Conservation (phyloP, 2,113 vertebrate species). For the Morone chrysops region DNA sequence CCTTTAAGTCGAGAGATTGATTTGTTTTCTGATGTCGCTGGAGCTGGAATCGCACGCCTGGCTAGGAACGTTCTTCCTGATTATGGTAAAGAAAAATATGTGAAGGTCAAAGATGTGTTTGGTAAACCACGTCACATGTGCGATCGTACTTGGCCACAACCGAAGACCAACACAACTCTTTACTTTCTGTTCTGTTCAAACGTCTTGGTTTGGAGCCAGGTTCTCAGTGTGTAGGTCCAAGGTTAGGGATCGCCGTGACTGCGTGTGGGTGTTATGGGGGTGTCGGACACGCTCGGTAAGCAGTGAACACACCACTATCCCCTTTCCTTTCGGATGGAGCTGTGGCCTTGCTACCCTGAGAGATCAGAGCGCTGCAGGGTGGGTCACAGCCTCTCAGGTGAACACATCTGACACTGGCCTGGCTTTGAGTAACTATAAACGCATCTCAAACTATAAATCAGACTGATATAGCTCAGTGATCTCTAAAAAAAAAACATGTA, state of each 20-base stretch:
- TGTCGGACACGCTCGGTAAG: slow-evolving; percentile 48
- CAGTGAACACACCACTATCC: slow-evolving; percentile 56
- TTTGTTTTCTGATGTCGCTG: slow-evolving; percentile 55
- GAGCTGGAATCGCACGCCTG: slow-evolving; percentile 1
- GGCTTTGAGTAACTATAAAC: slow-evolving; percentile 64
- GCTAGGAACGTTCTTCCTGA: slow-evolving; percentile 3
- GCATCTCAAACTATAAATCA: slow-evolving; percentile 24
- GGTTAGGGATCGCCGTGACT: slow-evolving; percentile 20
- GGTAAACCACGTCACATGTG: not conserved
- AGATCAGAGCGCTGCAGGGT: slow-evolving; percentile 44
- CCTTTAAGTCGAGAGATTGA: slow-evolving; percentile 61
- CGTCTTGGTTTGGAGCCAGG: slow-evolving; percentile 6
- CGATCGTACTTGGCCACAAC: not conserved
- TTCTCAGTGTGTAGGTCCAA: slow-evolving; percentile 16
- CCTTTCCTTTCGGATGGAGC: slow-evolving; percentile 43
- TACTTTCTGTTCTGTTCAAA: not conserved
- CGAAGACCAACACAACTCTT: not conserved
- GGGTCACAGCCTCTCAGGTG: slow-evolving; percentile 69
- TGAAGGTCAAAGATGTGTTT: not conserved
- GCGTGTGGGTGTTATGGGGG: slow-evolving; percentile 25
- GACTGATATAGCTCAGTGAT: slow-evolving; percentile 22
- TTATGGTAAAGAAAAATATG: not conserved
- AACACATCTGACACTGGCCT: slow-evolving; percentile 38
- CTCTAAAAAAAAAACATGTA: not conserved
- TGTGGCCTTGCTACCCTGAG: slow-evolving; percentile 25